Conservation (phyloP, 2,888 invertebrate species). For the Phrixothrix hirtus region DNA sequence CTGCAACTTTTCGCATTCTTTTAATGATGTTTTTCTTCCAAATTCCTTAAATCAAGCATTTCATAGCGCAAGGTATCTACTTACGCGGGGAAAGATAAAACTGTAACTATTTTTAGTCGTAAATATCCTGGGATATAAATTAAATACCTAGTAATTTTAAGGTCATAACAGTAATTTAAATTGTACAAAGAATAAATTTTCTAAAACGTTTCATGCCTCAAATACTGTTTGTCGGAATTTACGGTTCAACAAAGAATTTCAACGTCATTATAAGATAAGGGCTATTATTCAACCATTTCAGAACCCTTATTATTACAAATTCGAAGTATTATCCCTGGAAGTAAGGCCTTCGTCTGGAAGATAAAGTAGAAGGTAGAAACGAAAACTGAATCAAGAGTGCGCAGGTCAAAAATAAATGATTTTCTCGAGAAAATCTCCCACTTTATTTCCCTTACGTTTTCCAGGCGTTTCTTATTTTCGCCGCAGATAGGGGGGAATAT, state of each 20-base stretch:
- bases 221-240: too few relatives aligned
- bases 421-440: constrained; percentile 53
- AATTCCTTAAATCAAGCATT: too few relatives aligned
- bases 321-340: constrained; percentile 20
- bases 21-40: too few relatives aligned
- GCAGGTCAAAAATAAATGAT: constrained; percentile 55
- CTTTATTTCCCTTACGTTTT: constrained; percentile 52
- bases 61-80: too few relatives aligned
- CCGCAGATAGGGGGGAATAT: constrained; percentile 30
- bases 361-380: constrained; percentile 28
- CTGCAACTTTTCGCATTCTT: too few relatives aligned
- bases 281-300: constrained; percentile 5
- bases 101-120: too few relatives aligned
- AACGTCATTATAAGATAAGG: constrained; percentile 4
- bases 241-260: not conserved
- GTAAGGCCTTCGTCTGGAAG: constrained; percentile 26
- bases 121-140: too few relatives aligned
- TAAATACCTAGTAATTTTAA: too few relatives aligned
- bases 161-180: too few relatives aligned
- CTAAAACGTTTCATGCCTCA: too few relatives aligned
- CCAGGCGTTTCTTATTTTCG: constrained; percentile 44
- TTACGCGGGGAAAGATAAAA: too few relatives aligned
- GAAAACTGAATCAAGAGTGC: constrained; percentile 40
- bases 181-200: too few relatives aligned
- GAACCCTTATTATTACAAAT: constrained; percentile 16